Evolutionary conservation across 1,140 invertebrate genomes (phyloP).

Genomic region (Riptortus pedestris): DNA sequence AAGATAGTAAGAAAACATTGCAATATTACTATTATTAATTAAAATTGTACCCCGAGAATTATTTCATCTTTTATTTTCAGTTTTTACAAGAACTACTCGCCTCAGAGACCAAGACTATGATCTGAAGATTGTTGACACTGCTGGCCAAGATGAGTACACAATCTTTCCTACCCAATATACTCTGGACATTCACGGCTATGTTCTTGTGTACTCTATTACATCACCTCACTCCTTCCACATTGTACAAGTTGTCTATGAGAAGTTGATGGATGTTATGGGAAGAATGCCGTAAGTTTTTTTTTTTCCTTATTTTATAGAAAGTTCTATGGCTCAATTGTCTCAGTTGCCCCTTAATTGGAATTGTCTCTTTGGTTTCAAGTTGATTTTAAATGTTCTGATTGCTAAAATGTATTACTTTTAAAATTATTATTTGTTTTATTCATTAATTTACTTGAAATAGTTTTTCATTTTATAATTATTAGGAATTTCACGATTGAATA

Average conservation of each 20-base stretch:
- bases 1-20: conserved; percentile 74
- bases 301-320: too few relatives aligned
- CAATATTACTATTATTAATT: background rate
- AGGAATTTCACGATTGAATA: too few relatives aligned
- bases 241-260: conserved; percentile 92
- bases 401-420: too few relatives aligned
- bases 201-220: conserved; percentile 93
- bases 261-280: conserved; percentile 89
- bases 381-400: too few relatives aligned
- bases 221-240: conserved; percentile 94
- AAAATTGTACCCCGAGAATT: background rate
- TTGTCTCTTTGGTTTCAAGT: too few relatives aligned
- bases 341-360: too few relatives aligned
- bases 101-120: conserved; percentile 90
- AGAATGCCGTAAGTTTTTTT: conserved; percentile 78
- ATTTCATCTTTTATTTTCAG: conserved; percentile 42
- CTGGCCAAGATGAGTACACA: conserved; percentile 96
- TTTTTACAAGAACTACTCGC: conserved; percentile 81
- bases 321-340: too few relatives aligned
- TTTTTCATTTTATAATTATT: too few relatives aligned
- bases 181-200: conserved; percentile 97
- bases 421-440: too few relatives aligned
- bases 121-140: conserved; percentile 89
- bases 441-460: too few relatives aligned
- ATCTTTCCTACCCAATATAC: conserved; percentile 94